Base-by-base conservation (phyloP, 2,888 invertebrate species). In the Arrhopalites spinosus region DNA sequence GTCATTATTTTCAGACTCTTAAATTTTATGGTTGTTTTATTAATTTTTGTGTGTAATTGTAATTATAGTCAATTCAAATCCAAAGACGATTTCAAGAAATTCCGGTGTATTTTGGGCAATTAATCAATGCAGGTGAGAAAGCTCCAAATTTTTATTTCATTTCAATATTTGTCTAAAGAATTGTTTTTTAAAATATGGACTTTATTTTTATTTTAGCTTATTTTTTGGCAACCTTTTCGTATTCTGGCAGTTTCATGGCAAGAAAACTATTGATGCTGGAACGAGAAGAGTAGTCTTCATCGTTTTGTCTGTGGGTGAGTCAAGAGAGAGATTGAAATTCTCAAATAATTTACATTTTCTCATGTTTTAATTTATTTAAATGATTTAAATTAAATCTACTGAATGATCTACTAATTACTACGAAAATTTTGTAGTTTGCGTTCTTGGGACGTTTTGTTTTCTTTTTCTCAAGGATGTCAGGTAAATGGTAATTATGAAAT, bases 51-150 rank as follows among this genome's bases (percentile, higher is more conserved):
- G n/a, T n/a, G n/a, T n/a, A n/a, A n/a, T n/a, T n/a, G n/a, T n/a
- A n/a, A n/a, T n/a, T n/a, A n/a, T n/a, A n/a, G n/a, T 36, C 36
- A 36, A 36, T 88, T 97, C 97, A 81, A 91, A 92, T 81, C 87
- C 90, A 0, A 90, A 91, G 0, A 97, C 95, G 0, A 95, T 98
- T 85, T 92, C 95, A 11, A 89, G 97, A 82, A 97, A 98, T 86
- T 95, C 96, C 15, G 97, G 98, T 15, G 89, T 98, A 67, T 98
- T 98, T 86, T 98, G 98, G 98, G 97, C 97, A 0, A 90, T 98
- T 87, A 88, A 97, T 79, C 97, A 98, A 86, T 92, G 91, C 88
- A 94, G 93, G 93, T 93, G 85, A 80, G 61, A 23, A 25, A 2
- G 15, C 59, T 20, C 59, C 11, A n/a, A 59, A 20, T 11, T 59